A percentile compares a stretch with the other conserved stretches of the same genome.
Conservation (phyloP, 2,888 invertebrate genomes). For the Chirona hameri region DNA sequence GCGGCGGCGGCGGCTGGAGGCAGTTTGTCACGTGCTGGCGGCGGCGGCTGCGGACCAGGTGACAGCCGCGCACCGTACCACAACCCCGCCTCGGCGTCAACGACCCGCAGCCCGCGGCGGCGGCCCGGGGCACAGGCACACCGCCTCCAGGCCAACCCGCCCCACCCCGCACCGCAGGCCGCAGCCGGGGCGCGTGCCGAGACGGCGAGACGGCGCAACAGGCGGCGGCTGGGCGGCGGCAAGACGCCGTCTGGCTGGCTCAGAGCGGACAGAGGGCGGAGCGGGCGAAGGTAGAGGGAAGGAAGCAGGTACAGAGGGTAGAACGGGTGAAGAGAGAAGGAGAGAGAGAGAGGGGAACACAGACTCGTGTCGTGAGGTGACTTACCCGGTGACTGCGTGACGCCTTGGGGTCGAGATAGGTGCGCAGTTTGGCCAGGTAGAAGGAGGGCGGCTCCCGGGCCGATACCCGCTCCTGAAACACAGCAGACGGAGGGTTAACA, state of each 20-base stretch:
- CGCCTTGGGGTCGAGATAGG: constrained; percentile 94
- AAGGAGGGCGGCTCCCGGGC: constrained; percentile 97
- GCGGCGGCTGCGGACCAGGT: background rate
- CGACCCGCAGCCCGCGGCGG: background rate
- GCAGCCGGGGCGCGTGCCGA: no score
- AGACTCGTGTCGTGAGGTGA: constrained; percentile 40
- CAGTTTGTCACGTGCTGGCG: constrained; percentile 28
- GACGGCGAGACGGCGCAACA: no score
- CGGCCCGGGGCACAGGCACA: no score
- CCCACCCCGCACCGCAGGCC: no score
- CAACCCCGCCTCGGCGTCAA: background rate
- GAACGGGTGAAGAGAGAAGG: background rate
- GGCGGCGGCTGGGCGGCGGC: no score
- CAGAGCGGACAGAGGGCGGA: constrained; percentile 13
- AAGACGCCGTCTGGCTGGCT: no score
- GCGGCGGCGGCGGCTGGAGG: constrained; percentile 10
- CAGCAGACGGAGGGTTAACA: background rate
- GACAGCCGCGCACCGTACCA: background rate
- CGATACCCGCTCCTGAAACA: constrained; percentile 86
- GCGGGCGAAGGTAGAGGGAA: constrained; percentile 24
- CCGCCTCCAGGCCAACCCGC: no score
- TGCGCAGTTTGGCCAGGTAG: constrained; percentile 91
- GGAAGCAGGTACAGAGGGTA: background rate
- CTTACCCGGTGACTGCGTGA: constrained; percentile 90
- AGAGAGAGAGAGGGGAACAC: constrained; percentile 6